phyloP scores from a whole-genome alignment of 2,797 vertebrate genomes.

The Morelia viridis region DNA sequence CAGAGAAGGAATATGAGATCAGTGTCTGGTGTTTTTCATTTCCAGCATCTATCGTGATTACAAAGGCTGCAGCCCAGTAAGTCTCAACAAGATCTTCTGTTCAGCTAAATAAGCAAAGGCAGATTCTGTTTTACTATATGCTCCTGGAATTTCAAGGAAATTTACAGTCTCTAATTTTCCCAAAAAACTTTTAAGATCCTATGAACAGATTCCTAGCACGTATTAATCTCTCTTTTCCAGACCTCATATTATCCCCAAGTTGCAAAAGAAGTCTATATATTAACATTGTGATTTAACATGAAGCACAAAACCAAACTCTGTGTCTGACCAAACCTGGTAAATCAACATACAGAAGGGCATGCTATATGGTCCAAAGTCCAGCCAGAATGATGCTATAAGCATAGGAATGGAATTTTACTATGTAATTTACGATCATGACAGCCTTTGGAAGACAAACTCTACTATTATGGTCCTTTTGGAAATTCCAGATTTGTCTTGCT shows the following conservation, averaged over 20 bases:
- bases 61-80: background rate
- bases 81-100: background rate
- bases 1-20: background rate
- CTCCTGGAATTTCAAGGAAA: background rate
- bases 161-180: no score
- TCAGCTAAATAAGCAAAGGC: background rate
- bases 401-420: background rate
- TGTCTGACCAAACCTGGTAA: background rate
- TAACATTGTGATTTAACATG: no score
- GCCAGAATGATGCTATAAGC: background rate
- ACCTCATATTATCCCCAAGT: background rate
- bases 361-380: background rate
- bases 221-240: background rate
- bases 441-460: background rate
- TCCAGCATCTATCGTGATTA: background rate
- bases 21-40: background rate
- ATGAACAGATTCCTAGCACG: background rate
- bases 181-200: background rate
- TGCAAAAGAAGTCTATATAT: background rate
- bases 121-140: background rate
- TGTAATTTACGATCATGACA: background rate
- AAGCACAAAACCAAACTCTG: no score
- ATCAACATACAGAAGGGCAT: background rate
- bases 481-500: background rate
- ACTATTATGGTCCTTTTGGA: background rate